Base-by-base conservation (phyloP, 2,797 vertebrate species). In the Todus mexicanus region DNA sequence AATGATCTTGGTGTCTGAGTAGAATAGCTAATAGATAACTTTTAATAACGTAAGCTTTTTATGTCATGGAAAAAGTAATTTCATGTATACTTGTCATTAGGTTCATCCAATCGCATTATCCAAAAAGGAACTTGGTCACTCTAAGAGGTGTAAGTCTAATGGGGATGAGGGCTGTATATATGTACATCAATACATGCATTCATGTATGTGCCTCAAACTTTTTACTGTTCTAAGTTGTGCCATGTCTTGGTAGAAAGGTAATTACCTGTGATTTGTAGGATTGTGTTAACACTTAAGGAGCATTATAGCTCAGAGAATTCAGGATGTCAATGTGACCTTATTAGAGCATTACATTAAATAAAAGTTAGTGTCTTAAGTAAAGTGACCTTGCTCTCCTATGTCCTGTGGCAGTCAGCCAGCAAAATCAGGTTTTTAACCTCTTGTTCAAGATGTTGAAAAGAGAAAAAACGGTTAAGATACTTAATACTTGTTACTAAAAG, bases 271-370 rank as follows among this genome's bases (percentile, higher is more conserved):
- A 86, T 81, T 86, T 95, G 79, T 88, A 76, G 51, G 31, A 63
- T 63, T 85, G 61, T 57, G 70, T 86, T 93, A 92, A 60, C 1
- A 2, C 43, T 78, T 16, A 65, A 77, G 70, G 72, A 91, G 79
- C 70, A 56, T 70, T 86, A 25, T 42, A 54, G 70, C 40, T 90
- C 43, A n/a, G 47, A 81, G 82, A 75, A 88, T 60, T 78, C 47
- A 56, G 29, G 38, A 84, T 90, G 92, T 93, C 89, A 91, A 65
- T 45, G 27, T 85, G 89, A 87, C 84, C 82, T 89, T 90, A 56
- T 59, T 86, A 81, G 33, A 79, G 18, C 53, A 63, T 47, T 81
- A 72, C 33, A n/a, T 92, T 69, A 78, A 93, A 87, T 92, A 72
- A 83, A 92, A 89, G 65, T 37, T 18, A 29, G 11, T 26, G 6